Percentiles rank a stretch among this genome's conserved stretches.
Evolutionary conservation across 2,113 vertebrate species (phyloP).

Genomic region (Atractosteus spatula): DNA sequence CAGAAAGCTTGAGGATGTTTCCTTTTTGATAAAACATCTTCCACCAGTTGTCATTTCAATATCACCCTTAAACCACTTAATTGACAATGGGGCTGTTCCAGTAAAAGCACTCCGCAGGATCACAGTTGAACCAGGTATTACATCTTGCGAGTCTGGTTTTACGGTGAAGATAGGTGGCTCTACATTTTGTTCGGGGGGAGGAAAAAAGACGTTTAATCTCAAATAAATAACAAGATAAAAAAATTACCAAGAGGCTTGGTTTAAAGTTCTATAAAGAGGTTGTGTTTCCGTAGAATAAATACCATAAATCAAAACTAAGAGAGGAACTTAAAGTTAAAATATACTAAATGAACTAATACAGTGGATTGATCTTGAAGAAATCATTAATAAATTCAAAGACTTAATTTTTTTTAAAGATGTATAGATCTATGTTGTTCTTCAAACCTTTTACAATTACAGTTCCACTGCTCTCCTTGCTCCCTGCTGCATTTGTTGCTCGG

Average conservation of each 20-base stretch:
- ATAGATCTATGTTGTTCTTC: slow-evolving; percentile 9
- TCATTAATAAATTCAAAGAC: no score
- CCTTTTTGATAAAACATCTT: slow-evolving; percentile 88
- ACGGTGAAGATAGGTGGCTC: slow-evolving; percentile 85
- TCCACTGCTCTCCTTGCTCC: slow-evolving; percentile 87
- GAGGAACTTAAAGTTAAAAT: no score
- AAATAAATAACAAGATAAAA: background rate
- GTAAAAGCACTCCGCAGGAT: slow-evolving; percentile 80
- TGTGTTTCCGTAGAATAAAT: no score
- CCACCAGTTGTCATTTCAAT: slow-evolving; percentile 83
- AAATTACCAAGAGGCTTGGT: no score
- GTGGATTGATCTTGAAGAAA: no score
- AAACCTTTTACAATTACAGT: slow-evolving; percentile 92
- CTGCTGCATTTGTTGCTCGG: slow-evolving; percentile 87
- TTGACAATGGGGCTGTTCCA: slow-evolving; percentile 80
- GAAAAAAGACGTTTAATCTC: slow-evolving; percentile 29
- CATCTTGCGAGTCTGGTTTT: slow-evolving; percentile 79
- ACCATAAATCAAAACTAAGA: no score
- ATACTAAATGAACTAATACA: no score
- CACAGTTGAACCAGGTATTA: slow-evolving; percentile 80
- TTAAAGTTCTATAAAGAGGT: no score
- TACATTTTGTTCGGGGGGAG: slow-evolving; percentile 66
- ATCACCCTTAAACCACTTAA: slow-evolving; percentile 89
- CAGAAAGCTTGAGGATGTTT: slow-evolving; percentile 79
- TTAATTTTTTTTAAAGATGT: no score